Evolutionary conservation across 2,797 vertebrate species (phyloP).

Genomic region (Hapalemur alaotrensis): DNA sequence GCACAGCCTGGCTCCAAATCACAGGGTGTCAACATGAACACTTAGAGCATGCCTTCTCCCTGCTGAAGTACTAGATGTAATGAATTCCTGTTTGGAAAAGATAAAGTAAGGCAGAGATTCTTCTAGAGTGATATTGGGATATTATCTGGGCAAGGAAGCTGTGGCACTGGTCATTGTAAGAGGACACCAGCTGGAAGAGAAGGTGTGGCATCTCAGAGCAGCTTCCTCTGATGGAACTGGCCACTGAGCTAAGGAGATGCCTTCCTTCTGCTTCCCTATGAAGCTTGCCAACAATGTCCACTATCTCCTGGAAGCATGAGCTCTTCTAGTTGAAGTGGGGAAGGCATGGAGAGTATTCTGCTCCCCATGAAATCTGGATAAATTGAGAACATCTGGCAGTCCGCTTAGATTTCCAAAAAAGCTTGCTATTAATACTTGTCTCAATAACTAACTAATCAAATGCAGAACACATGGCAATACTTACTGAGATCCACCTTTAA

Average conservation of each 20-base stretch:
- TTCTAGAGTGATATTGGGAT: not conserved
- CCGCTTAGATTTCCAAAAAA: not conserved
- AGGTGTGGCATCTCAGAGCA: not conserved
- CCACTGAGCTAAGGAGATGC: not conserved
- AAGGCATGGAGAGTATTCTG: not conserved
- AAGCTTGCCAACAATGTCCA: not conserved
- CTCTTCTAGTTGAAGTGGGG: not conserved
- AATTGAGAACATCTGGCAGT: not conserved
- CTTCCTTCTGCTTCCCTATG: not conserved
- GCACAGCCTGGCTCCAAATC: not conserved
- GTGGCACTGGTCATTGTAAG: not conserved
- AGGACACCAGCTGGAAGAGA: not conserved
- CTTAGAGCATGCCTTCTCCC: not conserved
- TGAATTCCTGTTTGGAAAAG: not conserved
- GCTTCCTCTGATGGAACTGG: not conserved
- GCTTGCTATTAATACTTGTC: not conserved
- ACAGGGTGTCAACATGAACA: not conserved
- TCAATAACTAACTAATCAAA: constrained; percentile 32
- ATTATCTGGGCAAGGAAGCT: not conserved
- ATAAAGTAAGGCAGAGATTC: not conserved
- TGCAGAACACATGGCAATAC: constrained; percentile 44
- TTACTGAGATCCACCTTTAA: constrained; percentile 65
- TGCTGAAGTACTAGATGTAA: not conserved
- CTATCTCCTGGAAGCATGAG: not conserved
- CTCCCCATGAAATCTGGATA: not conserved